Percentiles rank a stretch among this genome's conserved stretches.
Evolutionary conservation across 2,113 vertebrate genomes (phyloP).

Genomic region (Gallinago paraguaiae): DNA sequence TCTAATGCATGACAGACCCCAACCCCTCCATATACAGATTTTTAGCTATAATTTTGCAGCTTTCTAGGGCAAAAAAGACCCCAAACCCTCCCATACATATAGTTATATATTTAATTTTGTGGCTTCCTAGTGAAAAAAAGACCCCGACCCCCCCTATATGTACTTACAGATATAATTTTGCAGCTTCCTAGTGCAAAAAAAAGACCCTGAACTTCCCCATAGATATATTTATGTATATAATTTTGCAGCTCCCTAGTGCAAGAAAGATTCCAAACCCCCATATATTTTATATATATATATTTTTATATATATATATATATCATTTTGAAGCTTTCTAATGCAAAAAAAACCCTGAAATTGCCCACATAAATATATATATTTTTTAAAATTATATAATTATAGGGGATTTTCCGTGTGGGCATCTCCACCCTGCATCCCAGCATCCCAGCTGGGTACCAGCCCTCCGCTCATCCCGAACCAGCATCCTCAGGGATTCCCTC

Average conservation of each 20-base stretch:
- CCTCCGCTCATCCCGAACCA: background rate
- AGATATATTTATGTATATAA: too few species aligned
- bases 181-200: background rate
- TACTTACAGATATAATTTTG: too few species aligned
- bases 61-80: background rate
- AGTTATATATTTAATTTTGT: background rate
- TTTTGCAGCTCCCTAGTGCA: background rate
- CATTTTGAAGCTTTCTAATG: background rate
- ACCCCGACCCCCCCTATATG: too few species aligned
- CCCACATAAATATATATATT: background rate
- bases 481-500: background rate
- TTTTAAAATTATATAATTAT: too few species aligned
- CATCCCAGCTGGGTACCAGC: background rate
- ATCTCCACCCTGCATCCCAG: background rate
- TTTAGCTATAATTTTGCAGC: background rate
- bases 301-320: too few species aligned
- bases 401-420: background rate
- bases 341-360: background rate
- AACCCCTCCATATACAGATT: too few species aligned
- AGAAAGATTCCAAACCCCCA: background rate
- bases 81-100: accelerated
- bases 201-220: too few species aligned
- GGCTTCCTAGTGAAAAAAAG: background rate
- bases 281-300: too few species aligned
- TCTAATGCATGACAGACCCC: background rate